Base-by-base conservation (phyloP, 2,888 invertebrate species). In the Colostygia pectinataria region DNA sequence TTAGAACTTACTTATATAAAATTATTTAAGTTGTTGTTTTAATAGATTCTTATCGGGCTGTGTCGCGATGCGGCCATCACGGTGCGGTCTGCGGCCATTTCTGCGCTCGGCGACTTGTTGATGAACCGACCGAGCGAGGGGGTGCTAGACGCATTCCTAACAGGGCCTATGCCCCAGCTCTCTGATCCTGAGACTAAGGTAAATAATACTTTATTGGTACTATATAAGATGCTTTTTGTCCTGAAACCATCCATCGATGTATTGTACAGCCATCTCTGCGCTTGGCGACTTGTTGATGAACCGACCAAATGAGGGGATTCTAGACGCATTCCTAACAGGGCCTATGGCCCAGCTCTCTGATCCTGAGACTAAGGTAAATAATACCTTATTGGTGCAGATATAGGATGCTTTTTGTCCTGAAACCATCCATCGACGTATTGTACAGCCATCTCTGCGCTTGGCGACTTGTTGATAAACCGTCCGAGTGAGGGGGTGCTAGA, bases 41-140 rank as follows among this genome's bases (percentile, higher is more conserved):
- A 14, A 48, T 63, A 90, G 90, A 74, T 85, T 23, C 55, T 90
- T 42, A 78, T 84, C 43, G 70, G 73, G 0, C 56, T 87, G 24
- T 90, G 90, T 55, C 83, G 89, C 1, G 90, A 91, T 60, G 86
- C 83, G 3, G 88, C 88, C 50, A 71, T 90, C 12, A 49, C 83
- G 2, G 90, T 90, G n/a, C 80, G 90, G 0, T 65, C 75, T n/a
- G 66, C 79, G 1, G 89, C 90, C 15, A 79, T 90, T 38, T 31
- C 68, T 1, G 78, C 78, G 7, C 54, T 91, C n/a, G 82, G 78
- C 14, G 83, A 83, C 24, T 59, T 90, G 47, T 63, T 71, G 18
- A 27, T 55, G 18, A 53, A 55, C 6, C 62, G 66, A 34, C 77
- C 80, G 0, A 59, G 62, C 29, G 70, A 68, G 0, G 56, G 56